Base-by-base conservation (phyloP, 2,888 invertebrate species). In the Xylota sylvarum region DNA sequence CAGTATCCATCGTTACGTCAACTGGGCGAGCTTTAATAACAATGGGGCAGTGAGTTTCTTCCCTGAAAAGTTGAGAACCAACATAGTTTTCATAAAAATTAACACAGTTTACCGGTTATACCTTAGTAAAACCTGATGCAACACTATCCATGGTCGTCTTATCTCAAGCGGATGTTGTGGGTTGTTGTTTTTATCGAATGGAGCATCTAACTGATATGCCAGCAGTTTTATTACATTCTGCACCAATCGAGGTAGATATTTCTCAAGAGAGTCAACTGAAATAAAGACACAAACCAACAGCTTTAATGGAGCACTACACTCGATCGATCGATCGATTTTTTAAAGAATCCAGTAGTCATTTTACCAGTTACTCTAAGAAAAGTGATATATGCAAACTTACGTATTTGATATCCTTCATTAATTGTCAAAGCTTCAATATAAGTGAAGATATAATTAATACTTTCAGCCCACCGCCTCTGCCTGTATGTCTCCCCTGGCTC, bases 91-190 rank as follows among this genome's bases (percentile, higher is more conserved):
- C 6, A 0, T 3, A 10, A 1, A 43, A 23, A 5, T 17, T 30
- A 3, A 5, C 1, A 4, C n/a, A 70, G 73, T 58, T 64, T 37
- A 70, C 40, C 12, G 32, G 14, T n/a, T 89, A 90, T 90, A 94
- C 94, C 94, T 93, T 87, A 96, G 94, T 64, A 98, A 93, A 88
- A 98, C 94, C 89, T 95, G 95, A 93, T 97, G 96, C 88, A 98
- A 93, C 77, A 98, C 93, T 78, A 97, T 95, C 97, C 97, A 98
- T 5, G 97, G 96, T 4, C 94, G 92, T 12, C 97, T 94, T 12
- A 95, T 95, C 80, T 95, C 95, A 70, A 97, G 93, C 0, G 96
- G 95, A 92, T 95, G 93, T 90, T 94, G 94, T 85, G 95, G 95
- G 35, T 94, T 92, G 30, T 93, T 93, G 90, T 93, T 94, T 40